phyloP scores from a whole-genome alignment of 2,113 vertebrate species.

The Barbus barbus region DNA sequence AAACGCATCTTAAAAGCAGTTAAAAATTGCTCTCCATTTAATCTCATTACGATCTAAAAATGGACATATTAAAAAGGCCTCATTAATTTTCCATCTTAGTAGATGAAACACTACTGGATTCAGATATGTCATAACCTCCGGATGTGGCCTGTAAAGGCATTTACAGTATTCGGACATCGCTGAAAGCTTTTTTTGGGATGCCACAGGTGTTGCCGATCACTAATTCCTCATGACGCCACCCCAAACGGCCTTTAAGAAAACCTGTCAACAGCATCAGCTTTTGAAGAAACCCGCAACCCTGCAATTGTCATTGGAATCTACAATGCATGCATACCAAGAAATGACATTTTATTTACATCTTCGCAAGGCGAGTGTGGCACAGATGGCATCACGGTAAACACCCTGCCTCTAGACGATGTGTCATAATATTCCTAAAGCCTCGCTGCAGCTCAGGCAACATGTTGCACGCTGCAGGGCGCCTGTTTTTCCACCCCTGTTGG shows the following conservation, averaged over 20 bases:
- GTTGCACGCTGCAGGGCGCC: slow-evolving; percentile 51
- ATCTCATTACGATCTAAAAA: neutral
- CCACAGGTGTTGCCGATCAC: slow-evolving; percentile 55
- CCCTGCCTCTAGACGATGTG: slow-evolving; percentile 38
- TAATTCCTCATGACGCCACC: slow-evolving; percentile 52
- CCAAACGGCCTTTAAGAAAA: slow-evolving; percentile 45
- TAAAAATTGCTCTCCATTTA: too few relatives aligned
- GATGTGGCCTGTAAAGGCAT: neutral
- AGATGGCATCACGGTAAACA: slow-evolving; percentile 57
- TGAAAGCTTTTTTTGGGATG: neutral
- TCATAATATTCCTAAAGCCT: slow-evolving; percentile 52
- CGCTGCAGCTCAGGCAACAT: slow-evolving; percentile 46
- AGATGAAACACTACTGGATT: neutral
- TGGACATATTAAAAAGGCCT: neutral
- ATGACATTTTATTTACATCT: neutral
- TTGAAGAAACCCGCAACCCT: neutral
- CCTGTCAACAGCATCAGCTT: slow-evolving; percentile 47
- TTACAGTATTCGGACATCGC: too few relatives aligned
- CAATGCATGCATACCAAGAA: neutral
- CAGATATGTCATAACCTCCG: neutral
- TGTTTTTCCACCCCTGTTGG: slow-evolving; percentile 2
- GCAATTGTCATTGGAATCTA: neutral
- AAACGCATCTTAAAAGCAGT: too few relatives aligned
- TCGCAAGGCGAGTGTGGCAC: slow-evolving; percentile 20
- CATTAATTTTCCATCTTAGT: neutral